Evolutionary conservation across 2,888 invertebrate genomes (phyloP).

Genomic region (Caenorhabditis panamensis): DNA sequence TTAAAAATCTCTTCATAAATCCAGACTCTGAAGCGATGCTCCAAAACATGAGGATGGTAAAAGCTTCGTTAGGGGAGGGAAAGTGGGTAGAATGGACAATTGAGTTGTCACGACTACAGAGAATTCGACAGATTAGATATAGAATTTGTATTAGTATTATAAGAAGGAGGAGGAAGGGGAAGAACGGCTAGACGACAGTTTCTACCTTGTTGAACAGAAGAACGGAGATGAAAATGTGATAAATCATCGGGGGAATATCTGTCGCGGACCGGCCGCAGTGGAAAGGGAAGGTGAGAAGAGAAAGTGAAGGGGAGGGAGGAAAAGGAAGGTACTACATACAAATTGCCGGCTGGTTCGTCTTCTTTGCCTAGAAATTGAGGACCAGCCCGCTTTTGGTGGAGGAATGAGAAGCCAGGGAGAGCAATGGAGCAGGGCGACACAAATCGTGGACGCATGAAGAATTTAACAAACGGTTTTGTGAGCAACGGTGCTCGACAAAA

Average conservation of each 20-base stretch:
- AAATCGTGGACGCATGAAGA: slow-evolving; percentile 43
- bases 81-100: slow-evolving; percentile 10
- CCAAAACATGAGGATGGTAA: slow-evolving; percentile 34
- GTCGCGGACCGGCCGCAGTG: slow-evolving; percentile 57
- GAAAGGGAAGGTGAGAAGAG: slow-evolving; percentile 13
- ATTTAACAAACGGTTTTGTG: slow-evolving; percentile 24
- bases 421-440: slow-evolving; percentile 40
- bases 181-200: slow-evolving; percentile 60
- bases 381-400: slow-evolving; percentile 39
- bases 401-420: slow-evolving; percentile 19
- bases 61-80: slow-evolving; percentile 26
- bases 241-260: slow-evolving; percentile 55
- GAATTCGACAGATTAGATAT: slow-evolving; percentile 52
- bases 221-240: slow-evolving; percentile 49
- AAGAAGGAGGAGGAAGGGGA: slow-evolving; percentile 8
- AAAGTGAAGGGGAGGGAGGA: slow-evolving; percentile 28
- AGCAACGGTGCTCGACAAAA: not conserved
- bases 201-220: slow-evolving; percentile 51
- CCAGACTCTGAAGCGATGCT: slow-evolving; percentile 41
- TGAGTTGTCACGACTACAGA: slow-evolving; percentile 38
- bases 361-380: slow-evolving; percentile 41
- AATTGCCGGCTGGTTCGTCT: slow-evolving; percentile 15
- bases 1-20: slow-evolving; percentile 46
- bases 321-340: slow-evolving; percentile 24
- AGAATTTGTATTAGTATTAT: slow-evolving; percentile 54